A percentile compares a stretch with the other conserved stretches of the same genome.
phyloP scores from a whole-genome alignment of 2,797 vertebrate genomes.

The Uromys caudimaculatus region DNA sequence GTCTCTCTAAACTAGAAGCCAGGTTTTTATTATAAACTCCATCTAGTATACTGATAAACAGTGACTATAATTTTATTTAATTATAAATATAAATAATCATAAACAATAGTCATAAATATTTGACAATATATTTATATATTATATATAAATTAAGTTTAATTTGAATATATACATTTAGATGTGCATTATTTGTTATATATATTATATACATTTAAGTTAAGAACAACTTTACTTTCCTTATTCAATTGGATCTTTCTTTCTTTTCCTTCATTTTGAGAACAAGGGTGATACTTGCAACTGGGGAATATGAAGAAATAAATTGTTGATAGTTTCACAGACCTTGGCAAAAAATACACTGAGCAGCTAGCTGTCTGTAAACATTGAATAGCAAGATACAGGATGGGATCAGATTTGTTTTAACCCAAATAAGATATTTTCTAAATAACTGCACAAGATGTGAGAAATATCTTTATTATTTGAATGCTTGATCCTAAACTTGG shows the following conservation, averaged over 20 bases:
- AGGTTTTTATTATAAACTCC: not conserved
- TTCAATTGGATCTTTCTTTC: not conserved
- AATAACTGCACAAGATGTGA: not conserved
- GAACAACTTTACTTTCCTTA: not conserved
- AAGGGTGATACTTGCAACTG: not conserved
- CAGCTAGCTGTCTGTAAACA: not conserved
- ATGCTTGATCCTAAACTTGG: not conserved
- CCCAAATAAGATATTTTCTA: not conserved
- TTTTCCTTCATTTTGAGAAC: conserved; percentile 43
- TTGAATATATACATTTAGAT: not conserved
- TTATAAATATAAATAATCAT: not conserved
- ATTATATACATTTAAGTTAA: not conserved
- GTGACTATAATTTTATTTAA: not conserved
- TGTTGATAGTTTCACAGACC: not conserved
- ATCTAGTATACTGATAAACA: not conserved
- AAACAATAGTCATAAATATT: not conserved
- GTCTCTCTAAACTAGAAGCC: not conserved
- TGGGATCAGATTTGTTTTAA: not conserved
- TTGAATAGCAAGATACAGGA: not conserved
- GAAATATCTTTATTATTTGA: not conserved
- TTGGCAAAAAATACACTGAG: not conserved
- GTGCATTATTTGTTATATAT: not conserved
- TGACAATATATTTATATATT: not conserved
- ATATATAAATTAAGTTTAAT: not conserved
- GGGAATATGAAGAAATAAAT: not conserved